Evolutionary conservation across 2,888 invertebrate species (phyloP).

Genomic region (Amphimallon solstitiale): DNA sequence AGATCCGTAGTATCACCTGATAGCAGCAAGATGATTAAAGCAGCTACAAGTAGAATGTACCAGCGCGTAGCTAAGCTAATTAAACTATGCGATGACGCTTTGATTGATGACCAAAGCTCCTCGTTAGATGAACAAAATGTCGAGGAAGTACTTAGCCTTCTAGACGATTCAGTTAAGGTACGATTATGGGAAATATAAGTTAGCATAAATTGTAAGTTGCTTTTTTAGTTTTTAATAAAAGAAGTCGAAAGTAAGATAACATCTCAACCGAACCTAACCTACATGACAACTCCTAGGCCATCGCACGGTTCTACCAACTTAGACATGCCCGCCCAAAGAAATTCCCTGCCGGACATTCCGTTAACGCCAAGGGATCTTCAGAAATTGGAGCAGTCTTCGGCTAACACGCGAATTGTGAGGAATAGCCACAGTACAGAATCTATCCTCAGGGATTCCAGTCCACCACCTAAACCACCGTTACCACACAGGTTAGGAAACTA

Average conservation of each 20-base stretch:
- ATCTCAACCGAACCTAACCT: slow-evolving; percentile 53
- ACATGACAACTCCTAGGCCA: slow-evolving; percentile 63
- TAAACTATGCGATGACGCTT: slow-evolving; percentile 86
- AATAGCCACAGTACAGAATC: slow-evolving; percentile 86
- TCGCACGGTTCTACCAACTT: slow-evolving; percentile 56
- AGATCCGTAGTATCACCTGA: slow-evolving; percentile 57
- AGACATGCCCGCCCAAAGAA: slow-evolving; percentile 69
- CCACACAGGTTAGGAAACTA: slow-evolving; percentile 72
- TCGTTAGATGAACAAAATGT: slow-evolving; percentile 72
- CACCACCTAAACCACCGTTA: slow-evolving; percentile 90
- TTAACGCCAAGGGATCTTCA: slow-evolving; percentile 82
- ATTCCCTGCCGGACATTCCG: slow-evolving; percentile 82
- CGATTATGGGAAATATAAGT: not conserved
- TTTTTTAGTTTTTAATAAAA: slow-evolving; percentile 37
- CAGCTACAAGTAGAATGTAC: slow-evolving; percentile 87
- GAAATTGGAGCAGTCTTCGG: slow-evolving; percentile 69
- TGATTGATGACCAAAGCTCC: slow-evolving; percentile 77
- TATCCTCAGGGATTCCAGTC: slow-evolving; percentile 75
- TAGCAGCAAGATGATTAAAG: slow-evolving; percentile 74
- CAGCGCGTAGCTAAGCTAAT: slow-evolving; percentile 87
- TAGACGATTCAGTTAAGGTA: slow-evolving; percentile 79
- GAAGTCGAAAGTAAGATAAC: slow-evolving; percentile 70
- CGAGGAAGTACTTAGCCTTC: slow-evolving; percentile 72
- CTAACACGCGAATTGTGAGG: slow-evolving; percentile 64
- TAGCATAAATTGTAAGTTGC: not conserved